Percentiles rank a stretch among this genome's conserved stretches.
Evolutionary conservation across 2,797 vertebrate genomes (phyloP).

Genomic region (Sciurus vulgaris): DNA sequence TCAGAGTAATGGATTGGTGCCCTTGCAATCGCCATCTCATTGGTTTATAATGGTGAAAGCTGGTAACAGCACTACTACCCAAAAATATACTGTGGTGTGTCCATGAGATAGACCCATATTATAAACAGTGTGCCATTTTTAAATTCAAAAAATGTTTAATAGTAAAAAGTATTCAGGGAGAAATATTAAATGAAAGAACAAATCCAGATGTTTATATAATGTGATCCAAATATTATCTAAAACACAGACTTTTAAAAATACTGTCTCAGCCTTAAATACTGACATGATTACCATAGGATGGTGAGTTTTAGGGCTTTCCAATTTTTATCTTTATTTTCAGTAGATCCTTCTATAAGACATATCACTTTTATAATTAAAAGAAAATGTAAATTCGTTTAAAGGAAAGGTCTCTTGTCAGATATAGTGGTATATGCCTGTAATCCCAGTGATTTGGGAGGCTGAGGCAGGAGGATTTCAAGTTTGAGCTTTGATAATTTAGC

Average conservation of each 20-base stretch:
- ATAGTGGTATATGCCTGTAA: too few relatives aligned
- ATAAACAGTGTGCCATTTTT: background rate
- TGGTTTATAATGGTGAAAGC: background rate
- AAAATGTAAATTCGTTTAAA: conserved; percentile 24
- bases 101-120: background rate
- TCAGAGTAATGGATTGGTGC: background rate
- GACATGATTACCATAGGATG: background rate
- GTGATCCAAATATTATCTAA: conserved; percentile 33
- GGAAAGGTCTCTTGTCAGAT: background rate
- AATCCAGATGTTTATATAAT: background rate
- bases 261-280: background rate
- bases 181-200: conserved; percentile 42
- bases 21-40: background rate
- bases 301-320: conserved; percentile 4
- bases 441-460: too few relatives aligned
- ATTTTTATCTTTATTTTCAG: conserved; percentile 34
- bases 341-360: background rate
- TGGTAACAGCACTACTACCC: background rate
- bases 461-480: too few relatives aligned
- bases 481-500: too few relatives aligned
- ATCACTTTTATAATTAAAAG: background rate
- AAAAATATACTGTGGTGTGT: background rate
- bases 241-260: background rate
- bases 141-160: conserved; percentile 55
- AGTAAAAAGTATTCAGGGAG: background rate